These are phyloP conservation scores for Graphium colonna DNA, from an alignment of 2,888 invertebrate species.

Conservation along the genomic window DNA sequence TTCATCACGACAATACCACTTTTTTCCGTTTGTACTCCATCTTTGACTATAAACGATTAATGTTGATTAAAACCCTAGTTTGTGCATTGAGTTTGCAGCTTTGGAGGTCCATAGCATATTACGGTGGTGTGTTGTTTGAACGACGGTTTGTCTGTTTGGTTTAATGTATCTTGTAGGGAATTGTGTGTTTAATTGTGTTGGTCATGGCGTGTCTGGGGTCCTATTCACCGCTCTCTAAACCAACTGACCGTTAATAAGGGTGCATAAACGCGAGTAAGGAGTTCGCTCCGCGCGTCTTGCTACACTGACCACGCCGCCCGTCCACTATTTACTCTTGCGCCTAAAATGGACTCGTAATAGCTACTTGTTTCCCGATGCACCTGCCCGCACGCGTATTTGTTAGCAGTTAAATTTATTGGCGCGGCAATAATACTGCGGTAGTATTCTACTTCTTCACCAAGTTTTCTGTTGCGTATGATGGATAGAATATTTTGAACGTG, in stretches of 20 bases:
- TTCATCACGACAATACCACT: slow-evolving; percentile 10
- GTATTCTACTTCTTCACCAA: slow-evolving; percentile 32
- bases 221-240: slow-evolving; percentile 33
- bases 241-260: slow-evolving; percentile 70
- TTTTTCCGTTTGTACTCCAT: slow-evolving; percentile 3
- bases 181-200: neutral
- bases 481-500: too few relatives aligned
- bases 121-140: neutral
- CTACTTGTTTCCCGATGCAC: slow-evolving; percentile 73
- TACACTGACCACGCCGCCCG: slow-evolving; percentile 48
- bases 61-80: slow-evolving; percentile 14
- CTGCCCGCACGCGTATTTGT: slow-evolving; percentile 65
- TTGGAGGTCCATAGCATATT: too few relatives aligned
- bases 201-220: neutral
- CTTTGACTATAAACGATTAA: slow-evolving; percentile 4
- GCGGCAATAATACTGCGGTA: slow-evolving; percentile 36
- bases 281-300: slow-evolving; percentile 55
- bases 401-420: slow-evolving; percentile 56
- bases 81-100: slow-evolving; percentile 1
- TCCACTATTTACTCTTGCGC: slow-evolving; percentile 65
- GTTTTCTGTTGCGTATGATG: neutral
- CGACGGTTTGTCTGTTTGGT: neutral
- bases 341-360: slow-evolving; percentile 77
- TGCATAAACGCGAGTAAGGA: slow-evolving; percentile 69
- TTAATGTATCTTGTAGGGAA: neutral